phyloP scores from a whole-genome alignment of 2,113 vertebrate species.

The Trogon melanurus region DNA sequence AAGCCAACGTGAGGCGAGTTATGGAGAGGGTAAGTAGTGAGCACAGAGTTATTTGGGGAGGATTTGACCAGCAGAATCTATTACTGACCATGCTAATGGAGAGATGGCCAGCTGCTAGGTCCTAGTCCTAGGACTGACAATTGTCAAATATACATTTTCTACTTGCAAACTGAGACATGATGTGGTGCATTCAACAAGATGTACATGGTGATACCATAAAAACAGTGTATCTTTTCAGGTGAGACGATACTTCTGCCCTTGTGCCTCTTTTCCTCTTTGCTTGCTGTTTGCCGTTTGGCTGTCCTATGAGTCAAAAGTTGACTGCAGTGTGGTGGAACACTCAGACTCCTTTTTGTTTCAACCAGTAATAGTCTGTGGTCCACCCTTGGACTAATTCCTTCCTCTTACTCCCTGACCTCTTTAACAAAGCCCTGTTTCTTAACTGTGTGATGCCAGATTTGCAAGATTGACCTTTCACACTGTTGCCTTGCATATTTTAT shows the following conservation, averaged over 20 bases:
- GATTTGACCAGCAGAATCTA: neutral
- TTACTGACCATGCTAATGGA: neutral
- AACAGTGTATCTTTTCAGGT: neutral
- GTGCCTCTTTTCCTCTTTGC: neutral
- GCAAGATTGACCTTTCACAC: neutral
- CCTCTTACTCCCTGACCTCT: neutral
- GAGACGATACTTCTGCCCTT: neutral
- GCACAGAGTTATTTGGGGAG: neutral
- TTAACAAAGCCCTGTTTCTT: neutral
- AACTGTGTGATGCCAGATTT: neutral
- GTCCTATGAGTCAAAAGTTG: neutral
- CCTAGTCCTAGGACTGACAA: neutral
- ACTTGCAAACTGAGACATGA: neutral
- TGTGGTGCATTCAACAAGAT: fast-evolving
- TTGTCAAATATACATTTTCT: neutral
- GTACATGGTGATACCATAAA: neutral
- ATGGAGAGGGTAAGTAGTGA: neutral
- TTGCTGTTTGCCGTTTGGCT: neutral
- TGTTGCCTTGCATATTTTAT: slow-evolving; percentile 7
- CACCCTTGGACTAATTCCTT: slow-evolving; percentile 7
- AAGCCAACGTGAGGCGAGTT: neutral
- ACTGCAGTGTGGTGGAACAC: neutral
- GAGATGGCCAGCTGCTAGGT: neutral
- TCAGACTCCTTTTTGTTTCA: neutral
- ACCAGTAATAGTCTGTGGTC: neutral